Conservation (phyloP, 2,888 invertebrate genomes). For the Luffia ferchaultella region DNA sequence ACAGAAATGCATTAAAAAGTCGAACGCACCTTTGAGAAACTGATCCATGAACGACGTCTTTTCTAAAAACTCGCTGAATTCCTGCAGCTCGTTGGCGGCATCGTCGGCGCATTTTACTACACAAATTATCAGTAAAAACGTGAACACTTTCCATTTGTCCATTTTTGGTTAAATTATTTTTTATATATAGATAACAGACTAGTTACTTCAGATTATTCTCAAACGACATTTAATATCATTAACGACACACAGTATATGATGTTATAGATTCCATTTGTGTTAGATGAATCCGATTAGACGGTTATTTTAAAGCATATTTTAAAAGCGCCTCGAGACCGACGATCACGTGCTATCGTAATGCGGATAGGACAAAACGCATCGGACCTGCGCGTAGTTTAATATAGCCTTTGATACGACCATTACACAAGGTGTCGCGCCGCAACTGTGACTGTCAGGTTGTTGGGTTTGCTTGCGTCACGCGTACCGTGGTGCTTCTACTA, state of each 20-base stretch:
- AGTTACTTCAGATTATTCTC: background rate
- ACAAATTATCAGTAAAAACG: constrained; percentile 32
- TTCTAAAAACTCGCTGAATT: constrained; percentile 45
- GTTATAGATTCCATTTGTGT: too few relatives aligned
- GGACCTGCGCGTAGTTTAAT: constrained; percentile 49
- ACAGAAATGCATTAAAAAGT: background rate
- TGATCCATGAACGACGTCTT: constrained; percentile 49
- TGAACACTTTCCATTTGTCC: background rate
- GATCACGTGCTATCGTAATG: background rate
- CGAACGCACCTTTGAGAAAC: constrained; percentile 50
- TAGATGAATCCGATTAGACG: too few relatives aligned
- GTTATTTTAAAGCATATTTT: too few relatives aligned
- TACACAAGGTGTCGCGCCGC: constrained; percentile 53
- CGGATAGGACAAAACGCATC: constrained; percentile 41
- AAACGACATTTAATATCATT: background rate
- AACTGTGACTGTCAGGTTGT: constrained; percentile 38
- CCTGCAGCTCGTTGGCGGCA: constrained; percentile 42
- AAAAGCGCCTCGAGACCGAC: too few relatives aligned
- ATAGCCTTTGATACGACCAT: constrained; percentile 62
- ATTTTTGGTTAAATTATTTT: background rate
- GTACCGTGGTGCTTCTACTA: constrained; percentile 23
- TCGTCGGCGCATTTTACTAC: constrained; percentile 39
- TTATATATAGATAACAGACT: background rate
- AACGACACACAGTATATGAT: too few relatives aligned
- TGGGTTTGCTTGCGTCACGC: constrained; percentile 40